Evolutionary conservation across 2,888 invertebrate genomes (phyloP), one percentile per base, ranked within the genome.

Genomic region (Troides oblongomaculatus): DNA sequence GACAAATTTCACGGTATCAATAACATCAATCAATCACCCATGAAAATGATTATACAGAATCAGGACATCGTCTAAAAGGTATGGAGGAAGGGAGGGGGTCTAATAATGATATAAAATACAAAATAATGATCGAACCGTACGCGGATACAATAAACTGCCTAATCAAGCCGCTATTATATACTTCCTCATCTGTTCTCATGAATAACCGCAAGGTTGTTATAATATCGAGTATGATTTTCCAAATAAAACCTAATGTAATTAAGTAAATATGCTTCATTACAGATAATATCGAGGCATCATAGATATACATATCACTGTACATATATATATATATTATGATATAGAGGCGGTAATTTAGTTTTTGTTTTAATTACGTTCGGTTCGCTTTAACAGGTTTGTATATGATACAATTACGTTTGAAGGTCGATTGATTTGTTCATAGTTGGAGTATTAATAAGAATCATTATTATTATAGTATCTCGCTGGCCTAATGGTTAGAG

Each of bases 251-350:
- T 77, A 73, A 75, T 67, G 75, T 80, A 79, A 80, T 83, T 82
- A 83, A 77, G 72, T 78, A 79, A 81, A 81, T 79, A 78, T 73
- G 77, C 76, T 74, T 80, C 82, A 83, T 83, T 81, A 79, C 71
- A 73, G n/a, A 21, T 14, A 23, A 63, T 63, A 36, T 65, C 30
- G 39, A 10, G 58, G 17, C 53, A 18, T 21, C 56, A 64, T 18
- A 21, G 43, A 69, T 46, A 36, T 58, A 58, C 58, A 46, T 63
- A 58, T 62, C 25, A 21, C 50, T 30, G 14, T 39, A 25, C 17
- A 2, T 62, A n/a, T 18, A 25, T 25, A 21, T 25, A 21, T 25
- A 46, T 30, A 30, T 30, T 30, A 30, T 30, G 8, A n/a, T 21
- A 62, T 62, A 62, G 23, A 6, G 8, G 30, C 30, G 12, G 43